Evolutionary conservation across 2,113 vertebrate genomes (phyloP), one percentile per base, ranked within the genome.

Genomic region (Proteles cristata): DNA sequence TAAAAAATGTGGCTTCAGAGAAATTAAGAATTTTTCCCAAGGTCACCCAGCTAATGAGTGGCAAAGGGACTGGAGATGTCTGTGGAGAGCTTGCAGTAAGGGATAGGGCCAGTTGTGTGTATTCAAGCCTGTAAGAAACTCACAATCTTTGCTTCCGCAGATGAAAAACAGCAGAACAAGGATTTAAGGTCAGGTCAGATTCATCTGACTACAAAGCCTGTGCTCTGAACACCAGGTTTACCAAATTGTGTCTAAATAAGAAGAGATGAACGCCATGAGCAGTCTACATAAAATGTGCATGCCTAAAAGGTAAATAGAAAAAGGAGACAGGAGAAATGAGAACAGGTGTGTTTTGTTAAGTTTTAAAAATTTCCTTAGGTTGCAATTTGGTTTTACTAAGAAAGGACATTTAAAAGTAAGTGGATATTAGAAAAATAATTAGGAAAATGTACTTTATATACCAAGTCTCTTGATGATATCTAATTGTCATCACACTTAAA

Each of bases 21-120:
- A 82, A 88, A 61, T 79, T 90, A 90, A 92, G 76, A 86, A 66
- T 71, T 74, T 79, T 92, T 93, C 4, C 48, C 31, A 89, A 77
- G 31, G 7, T 48, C 48, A 39, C 4, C 2, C 31, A 84, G 9
- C 19, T 73, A 68, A 10, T 77, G 11, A 82, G 8, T 48, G 26
- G 2, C 25, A 88, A 80, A 89, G 9, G 9, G 10, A 31, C 8
- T 48, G 9, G 28, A 73, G 33, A 53, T 65, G 23, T 61, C 23
- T 6, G 2, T 35, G 25, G 9, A 25, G 7, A 53, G 5, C 3
- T 53, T 26, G 11, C 31, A 7, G 33, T 65, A 83, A 85, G 19
- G 33, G 17, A 77, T 15, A 71, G 12, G 23, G 17, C 77, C 11
- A 86, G 10, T 28, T 35, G 31, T 25, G 3, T 81, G 39, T 48